Percentiles rank a stretch among this genome's conserved stretches.
These are phyloP conservation scores for Clarias macrocephalus DNA, from an alignment of 2,113 vertebrate species.

Conservation along the genomic window DNA sequence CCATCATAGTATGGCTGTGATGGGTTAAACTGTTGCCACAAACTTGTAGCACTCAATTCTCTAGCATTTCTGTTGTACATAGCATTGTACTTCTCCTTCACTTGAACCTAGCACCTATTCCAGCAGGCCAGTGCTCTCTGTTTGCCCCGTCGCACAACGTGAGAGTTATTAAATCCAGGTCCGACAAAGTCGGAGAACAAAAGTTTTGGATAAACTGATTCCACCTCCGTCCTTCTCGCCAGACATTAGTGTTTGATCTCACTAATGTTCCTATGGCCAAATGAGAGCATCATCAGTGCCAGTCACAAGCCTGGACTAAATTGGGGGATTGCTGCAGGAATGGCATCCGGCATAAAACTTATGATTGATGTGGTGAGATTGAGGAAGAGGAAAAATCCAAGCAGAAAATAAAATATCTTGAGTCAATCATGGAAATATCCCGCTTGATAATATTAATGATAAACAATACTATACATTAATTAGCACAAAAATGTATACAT, in stretches of 20 bases:
- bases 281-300: neutral
- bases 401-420: neutral
- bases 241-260: neutral
- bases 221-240: neutral
- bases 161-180: neutral
- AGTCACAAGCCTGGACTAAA: neutral
- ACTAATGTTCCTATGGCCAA: neutral
- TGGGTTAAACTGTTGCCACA: neutral
- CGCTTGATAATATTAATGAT: neutral
- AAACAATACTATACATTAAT: neutral
- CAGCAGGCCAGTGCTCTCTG: neutral
- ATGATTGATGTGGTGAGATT: no score
- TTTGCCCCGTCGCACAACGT: neutral
- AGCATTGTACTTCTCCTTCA: neutral
- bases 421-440: neutral
- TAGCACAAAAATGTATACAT: neutral
- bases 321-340: neutral
- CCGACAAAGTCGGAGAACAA: neutral
- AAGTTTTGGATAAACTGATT: neutral
- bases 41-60: neutral
- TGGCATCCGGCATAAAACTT: neutral
- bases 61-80: neutral
- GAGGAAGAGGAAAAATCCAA: no score
- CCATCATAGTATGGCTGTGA: neutral
- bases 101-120: neutral